Evolutionary conservation across 1,140 invertebrate species (phyloP).

Genomic region (Littorina saxatilis): DNA sequence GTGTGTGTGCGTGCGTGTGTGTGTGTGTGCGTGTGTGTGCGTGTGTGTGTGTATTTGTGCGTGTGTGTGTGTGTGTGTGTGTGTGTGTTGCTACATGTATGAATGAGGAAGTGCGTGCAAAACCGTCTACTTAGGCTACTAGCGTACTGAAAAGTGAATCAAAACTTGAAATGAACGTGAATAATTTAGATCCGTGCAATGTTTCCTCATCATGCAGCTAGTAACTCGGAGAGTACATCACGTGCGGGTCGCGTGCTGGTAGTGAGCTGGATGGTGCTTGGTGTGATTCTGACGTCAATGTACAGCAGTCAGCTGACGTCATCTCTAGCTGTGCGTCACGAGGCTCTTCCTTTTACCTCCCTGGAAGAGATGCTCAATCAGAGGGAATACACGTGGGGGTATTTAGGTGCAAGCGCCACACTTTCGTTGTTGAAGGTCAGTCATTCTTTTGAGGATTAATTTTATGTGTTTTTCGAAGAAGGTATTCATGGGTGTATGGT

Average conservation of each 20-base stretch:
- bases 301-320: conserved; percentile 61
- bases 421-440: background rate
- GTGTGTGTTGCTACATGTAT: too few relatives aligned
- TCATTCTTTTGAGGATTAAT: too few relatives aligned
- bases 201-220: background rate
- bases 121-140: too few relatives aligned
- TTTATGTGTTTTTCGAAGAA: too few relatives aligned
- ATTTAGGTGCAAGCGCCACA: conserved; percentile 33
- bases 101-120: too few relatives aligned
- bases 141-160: too few relatives aligned
- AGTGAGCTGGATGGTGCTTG: conserved; percentile 55
- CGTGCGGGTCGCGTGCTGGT: conserved; percentile 38
- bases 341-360: conserved; percentile 51
- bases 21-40: background rate
- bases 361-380: conserved; percentile 52
- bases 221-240: background rate
- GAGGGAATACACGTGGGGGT: conserved; percentile 50
- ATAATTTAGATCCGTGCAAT: too few relatives aligned
- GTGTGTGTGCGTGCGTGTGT: background rate
- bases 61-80: too few relatives aligned
- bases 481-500: too few relatives aligned
- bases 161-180: too few relatives aligned
- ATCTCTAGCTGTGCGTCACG: conserved; percentile 51
- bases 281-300: conserved; percentile 49
- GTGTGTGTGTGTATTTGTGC: background rate